A percentile compares a stretch with the other conserved stretches of the same genome.
Evolutionary conservation across 2,113 vertebrate genomes (phyloP).

Genomic region (Pholis gunnellus): DNA sequence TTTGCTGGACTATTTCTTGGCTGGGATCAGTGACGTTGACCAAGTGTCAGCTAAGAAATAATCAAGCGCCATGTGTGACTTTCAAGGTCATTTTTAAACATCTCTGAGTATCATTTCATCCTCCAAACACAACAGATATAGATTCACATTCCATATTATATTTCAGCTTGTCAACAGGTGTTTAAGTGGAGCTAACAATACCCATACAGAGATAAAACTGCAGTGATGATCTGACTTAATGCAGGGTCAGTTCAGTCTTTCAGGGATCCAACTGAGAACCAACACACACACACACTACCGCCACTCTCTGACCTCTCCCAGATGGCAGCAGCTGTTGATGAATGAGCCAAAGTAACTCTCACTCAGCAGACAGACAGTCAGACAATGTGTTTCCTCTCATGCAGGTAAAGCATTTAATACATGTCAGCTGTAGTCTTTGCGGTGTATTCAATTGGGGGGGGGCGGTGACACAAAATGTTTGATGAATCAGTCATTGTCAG

Average conservation of each 20-base stretch:
- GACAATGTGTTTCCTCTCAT: background rate
- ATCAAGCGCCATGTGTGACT: background rate
- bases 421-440: background rate
- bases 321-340: constrained; percentile 60
- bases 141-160: background rate
- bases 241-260: constrained; percentile 40
- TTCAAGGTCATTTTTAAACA: background rate
- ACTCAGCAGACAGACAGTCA: constrained; percentile 34
- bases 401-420: background rate
- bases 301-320: constrained; percentile 28
- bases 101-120: background rate
- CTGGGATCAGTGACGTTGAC: background rate
- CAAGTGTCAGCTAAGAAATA: background rate
- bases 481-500: background rate
- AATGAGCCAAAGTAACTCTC: constrained; percentile 55
- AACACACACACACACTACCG: background rate
- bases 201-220: background rate
- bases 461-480: background rate
- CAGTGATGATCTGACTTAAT: constrained; percentile 39
- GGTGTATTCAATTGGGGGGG: background rate
- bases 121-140: background rate
- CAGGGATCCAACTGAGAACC: constrained; percentile 38
- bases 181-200: constrained; percentile 32
- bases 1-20: background rate
- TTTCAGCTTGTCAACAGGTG: constrained; percentile 12